Percentiles rank a stretch among this genome's conserved stretches.
phyloP scores from a whole-genome alignment of 2,113 vertebrate genomes.

The Cephalopholis sonnerati region DNA sequence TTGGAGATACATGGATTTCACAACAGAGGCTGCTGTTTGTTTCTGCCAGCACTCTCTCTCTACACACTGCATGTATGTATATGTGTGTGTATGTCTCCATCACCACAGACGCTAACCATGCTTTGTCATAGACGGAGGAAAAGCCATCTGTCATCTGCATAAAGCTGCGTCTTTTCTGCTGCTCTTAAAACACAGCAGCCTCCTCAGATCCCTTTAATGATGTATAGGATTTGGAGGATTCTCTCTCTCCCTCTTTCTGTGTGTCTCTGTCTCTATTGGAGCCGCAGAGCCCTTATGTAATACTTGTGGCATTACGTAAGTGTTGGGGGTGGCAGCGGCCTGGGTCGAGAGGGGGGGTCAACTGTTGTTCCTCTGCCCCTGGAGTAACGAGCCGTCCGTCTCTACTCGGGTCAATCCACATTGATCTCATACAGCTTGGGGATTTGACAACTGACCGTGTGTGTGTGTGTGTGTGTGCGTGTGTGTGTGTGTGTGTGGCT shows the following conservation, averaged over 20 bases:
- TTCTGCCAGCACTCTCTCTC: not conserved
- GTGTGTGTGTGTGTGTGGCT: constrained; percentile 15
- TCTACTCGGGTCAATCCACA: constrained; percentile 53
- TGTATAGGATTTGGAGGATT: constrained; percentile 63
- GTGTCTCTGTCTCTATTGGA: constrained; percentile 16
- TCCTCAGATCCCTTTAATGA: constrained; percentile 64
- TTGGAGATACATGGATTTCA: not conserved
- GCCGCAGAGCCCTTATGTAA: constrained; percentile 61
- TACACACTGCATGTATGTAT: not conserved
- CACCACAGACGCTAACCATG: constrained; percentile 39
- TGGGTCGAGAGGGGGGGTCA: not conserved
- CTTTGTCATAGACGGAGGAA: constrained; percentile 41
- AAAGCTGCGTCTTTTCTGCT: constrained; percentile 49
- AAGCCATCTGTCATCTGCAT: constrained; percentile 66
- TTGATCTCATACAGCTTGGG: constrained; percentile 46
- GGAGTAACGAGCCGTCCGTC: constrained; percentile 46
- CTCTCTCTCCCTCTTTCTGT: constrained; percentile 12
- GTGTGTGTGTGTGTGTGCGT: not conserved
- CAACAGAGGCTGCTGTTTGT: not conserved
- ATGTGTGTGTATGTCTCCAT: constrained; percentile 7
- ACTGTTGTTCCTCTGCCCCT: constrained; percentile 51
- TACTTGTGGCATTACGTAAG: constrained; percentile 60
- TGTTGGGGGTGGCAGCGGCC: constrained; percentile 12
- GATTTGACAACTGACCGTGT: constrained; percentile 34
- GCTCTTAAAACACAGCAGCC: constrained; percentile 51